These are phyloP conservation scores for Phyllostomus discolor DNA, from an alignment of 2,113 vertebrate genomes.

Conservation along the genomic window DNA sequence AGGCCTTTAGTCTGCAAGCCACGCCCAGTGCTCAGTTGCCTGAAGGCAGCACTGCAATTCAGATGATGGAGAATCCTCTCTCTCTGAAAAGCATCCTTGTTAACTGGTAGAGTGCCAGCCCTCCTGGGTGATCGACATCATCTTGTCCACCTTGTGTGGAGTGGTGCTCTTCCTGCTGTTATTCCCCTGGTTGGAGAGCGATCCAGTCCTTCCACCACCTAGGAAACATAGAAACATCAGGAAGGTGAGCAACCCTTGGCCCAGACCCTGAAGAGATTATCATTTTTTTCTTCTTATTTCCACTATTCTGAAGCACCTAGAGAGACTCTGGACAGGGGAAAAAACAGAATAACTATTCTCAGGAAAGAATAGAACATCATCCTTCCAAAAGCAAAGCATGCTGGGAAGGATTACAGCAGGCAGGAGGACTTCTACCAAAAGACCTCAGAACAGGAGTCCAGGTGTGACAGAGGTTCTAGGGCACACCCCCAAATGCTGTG, in stretches of 20 bases:
- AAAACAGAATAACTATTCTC: too few relatives aligned
- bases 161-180: background rate
- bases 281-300: background rate
- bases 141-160: background rate
- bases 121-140: background rate
- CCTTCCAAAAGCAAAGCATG: background rate
- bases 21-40: background rate
- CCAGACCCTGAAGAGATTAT: background rate
- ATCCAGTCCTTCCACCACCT: background rate
- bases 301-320: background rate
- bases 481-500: background rate
- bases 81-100: background rate
- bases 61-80: background rate
- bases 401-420: background rate
- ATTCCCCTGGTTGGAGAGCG: background rate
- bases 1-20: rapidly evolving
- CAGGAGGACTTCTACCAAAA: background rate
- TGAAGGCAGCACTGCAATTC: background rate
- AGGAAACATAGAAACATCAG: background rate
- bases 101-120: background rate
- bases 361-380: background rate
- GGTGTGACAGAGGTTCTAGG: too few relatives aligned
- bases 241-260: background rate
- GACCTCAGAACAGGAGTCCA: too few relatives aligned
- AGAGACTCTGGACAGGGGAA: too few relatives aligned